Percentiles rank a stretch among this genome's conserved stretches.
phyloP scores from a whole-genome alignment of 1,140 invertebrate species.

The Probaryconus sp. region DNA sequence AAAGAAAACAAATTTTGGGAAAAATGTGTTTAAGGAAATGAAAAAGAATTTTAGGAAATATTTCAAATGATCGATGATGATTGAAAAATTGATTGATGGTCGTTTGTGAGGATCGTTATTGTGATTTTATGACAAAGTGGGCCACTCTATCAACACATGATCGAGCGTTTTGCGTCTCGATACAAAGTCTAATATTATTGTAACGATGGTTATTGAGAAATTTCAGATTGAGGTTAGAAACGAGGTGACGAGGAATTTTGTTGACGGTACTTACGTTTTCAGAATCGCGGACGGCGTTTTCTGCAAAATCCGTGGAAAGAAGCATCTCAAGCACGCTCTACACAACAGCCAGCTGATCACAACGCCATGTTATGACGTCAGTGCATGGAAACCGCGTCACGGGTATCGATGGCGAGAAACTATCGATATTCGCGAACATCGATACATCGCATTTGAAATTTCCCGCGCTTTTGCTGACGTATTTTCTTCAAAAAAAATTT shows the following conservation, averaged over 20 bases:
- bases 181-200: not conserved
- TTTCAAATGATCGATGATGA: not conserved
- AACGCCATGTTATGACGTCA: slow-evolving; percentile 77
- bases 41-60: slow-evolving; percentile 4
- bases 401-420: slow-evolving; percentile 36
- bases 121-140: slow-evolving; percentile 33
- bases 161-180: slow-evolving; percentile 65
- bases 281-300: slow-evolving; percentile 61
- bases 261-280: slow-evolving; percentile 66
- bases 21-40: too few relatives aligned
- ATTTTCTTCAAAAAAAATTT: too few relatives aligned
- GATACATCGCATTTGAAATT: too few relatives aligned
- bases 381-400: slow-evolving; percentile 55
- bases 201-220: not conserved
- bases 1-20: too few relatives aligned
- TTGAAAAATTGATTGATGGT: not conserved
- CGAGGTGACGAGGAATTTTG: not conserved
- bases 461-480: too few relatives aligned
- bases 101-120: not conserved
- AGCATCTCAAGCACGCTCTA: slow-evolving; percentile 75
- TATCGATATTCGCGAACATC: too few relatives aligned
- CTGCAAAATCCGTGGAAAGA: slow-evolving; percentile 60
- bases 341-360: slow-evolving; percentile 78
- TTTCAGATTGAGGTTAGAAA: not conserved
- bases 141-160: slow-evolving; percentile 60